A percentile compares a stretch with the other conserved stretches of the same genome.
Evolutionary conservation across 1,140 invertebrate species (phyloP).

Genomic region (Eulimnadia texana): DNA sequence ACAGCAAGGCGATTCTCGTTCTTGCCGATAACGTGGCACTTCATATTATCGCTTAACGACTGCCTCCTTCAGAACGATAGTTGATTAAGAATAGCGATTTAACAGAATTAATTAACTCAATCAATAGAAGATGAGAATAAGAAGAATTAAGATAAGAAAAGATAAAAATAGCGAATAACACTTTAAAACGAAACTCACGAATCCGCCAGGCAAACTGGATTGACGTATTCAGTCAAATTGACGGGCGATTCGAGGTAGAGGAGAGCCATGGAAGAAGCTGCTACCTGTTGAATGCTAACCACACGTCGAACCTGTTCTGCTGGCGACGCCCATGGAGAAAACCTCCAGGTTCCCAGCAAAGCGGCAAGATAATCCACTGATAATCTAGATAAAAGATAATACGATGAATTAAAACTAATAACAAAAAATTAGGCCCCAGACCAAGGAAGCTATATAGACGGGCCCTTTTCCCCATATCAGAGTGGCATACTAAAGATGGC

Average conservation of each 20-base stretch:
- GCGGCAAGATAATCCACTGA: slow-evolving; percentile 1
- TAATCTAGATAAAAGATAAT: not conserved
- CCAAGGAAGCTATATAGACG: too few species aligned
- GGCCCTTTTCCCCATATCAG: too few species aligned
- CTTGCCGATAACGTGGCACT: slow-evolving; percentile 1
- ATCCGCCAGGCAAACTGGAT: slow-evolving; percentile 52
- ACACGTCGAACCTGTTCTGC: slow-evolving; percentile 5
- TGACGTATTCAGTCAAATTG: slow-evolving; percentile 52
- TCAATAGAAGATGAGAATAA: too few species aligned
- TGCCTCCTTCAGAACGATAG: not conserved
- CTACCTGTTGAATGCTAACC: slow-evolving; percentile 46
- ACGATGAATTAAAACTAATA: not conserved
- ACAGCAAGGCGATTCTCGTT: not conserved
- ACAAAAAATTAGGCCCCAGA: not conserved
- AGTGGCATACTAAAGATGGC: too few species aligned
- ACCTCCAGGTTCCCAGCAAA: slow-evolving; percentile 1
- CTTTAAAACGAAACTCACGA: slow-evolving; percentile 25
- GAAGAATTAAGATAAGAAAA: too few species aligned
- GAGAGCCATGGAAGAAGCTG: slow-evolving; percentile 68
- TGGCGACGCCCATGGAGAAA: not conserved
- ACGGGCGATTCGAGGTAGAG: slow-evolving; percentile 45
- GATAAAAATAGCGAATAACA: too few species aligned
- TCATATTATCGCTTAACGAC: not conserved
- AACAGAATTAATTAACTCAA: too few species aligned
- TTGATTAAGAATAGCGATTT: too few species aligned